phyloP scores from a whole-genome alignment of 1,140 invertebrate genomes.

The Tetramorium simillimum region DNA sequence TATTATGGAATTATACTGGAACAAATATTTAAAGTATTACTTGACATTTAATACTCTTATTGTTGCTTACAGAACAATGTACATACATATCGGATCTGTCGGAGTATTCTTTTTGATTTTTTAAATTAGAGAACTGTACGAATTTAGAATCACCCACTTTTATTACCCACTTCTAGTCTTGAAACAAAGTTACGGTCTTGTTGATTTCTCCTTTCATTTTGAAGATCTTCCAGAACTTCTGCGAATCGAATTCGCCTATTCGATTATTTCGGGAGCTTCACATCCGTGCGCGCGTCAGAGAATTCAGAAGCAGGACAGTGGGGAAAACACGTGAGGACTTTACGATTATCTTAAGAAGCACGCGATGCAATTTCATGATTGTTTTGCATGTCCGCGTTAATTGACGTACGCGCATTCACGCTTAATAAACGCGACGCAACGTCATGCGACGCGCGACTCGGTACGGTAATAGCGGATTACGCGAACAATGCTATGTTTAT shows the following conservation, averaged over 20 bases:
- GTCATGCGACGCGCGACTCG: background rate
- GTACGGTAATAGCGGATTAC: background rate
- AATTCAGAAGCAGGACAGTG: background rate
- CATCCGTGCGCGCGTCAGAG: background rate
- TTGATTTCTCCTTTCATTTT: background rate
- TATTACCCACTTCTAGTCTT: background rate
- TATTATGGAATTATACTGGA: background rate
- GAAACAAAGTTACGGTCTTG: background rate
- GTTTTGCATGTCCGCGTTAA: background rate
- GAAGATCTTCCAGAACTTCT: background rate
- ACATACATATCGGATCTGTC: background rate
- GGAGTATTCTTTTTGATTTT: background rate
- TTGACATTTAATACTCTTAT: background rate
- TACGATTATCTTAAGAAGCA: constrained; percentile 7
- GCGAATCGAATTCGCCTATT: background rate
- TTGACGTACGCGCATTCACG: background rate
- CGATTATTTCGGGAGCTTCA: background rate
- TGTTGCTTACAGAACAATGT: background rate
- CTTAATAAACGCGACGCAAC: background rate
- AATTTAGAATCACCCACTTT: background rate
- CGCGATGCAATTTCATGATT: constrained; percentile 3
- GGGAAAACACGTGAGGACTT: background rate
- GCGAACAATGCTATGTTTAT: background rate
- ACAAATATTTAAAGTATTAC: background rate
- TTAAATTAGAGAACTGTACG: background rate